Conservation (phyloP, 2,113 vertebrate species). For the Varanus salvator region DNA sequence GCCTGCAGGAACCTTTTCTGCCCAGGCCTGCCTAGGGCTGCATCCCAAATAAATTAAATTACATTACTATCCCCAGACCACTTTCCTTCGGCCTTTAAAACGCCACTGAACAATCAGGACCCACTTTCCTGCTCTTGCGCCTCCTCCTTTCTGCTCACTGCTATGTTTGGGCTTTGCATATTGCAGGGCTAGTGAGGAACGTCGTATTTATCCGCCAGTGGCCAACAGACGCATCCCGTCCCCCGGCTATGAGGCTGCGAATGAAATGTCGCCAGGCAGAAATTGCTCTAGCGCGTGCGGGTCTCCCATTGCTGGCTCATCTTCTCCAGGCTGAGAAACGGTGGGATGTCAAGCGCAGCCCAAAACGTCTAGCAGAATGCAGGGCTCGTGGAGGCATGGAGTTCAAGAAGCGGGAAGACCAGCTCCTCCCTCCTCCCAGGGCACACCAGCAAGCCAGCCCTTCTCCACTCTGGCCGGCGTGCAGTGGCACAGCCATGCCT, state of each 20-base stretch:
- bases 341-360: neutral
- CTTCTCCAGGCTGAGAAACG: conserved; percentile 1
- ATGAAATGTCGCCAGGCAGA: neutral
- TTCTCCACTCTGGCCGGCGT: neutral
- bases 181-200: neutral
- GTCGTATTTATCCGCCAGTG: neutral
- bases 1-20: no score
- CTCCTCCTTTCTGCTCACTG: no score
- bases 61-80: neutral
- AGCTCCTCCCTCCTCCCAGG: neutral
- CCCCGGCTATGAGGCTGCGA: neutral
- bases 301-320: neutral
- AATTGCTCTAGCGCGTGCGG: neutral
- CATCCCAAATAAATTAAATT: no score
- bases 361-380: neutral
- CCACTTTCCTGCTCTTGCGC: neutral
- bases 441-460: neutral
- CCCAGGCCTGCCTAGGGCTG: no score
- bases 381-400: neutral
- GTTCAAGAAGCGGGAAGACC: neutral
- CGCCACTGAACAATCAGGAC: neutral
- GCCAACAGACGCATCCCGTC: neutral
- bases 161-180: neutral
- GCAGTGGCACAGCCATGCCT: neutral
- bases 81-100: neutral